Base-by-base conservation (phyloP, 1,140 invertebrate species). In the Plodia interpunctella region DNA sequence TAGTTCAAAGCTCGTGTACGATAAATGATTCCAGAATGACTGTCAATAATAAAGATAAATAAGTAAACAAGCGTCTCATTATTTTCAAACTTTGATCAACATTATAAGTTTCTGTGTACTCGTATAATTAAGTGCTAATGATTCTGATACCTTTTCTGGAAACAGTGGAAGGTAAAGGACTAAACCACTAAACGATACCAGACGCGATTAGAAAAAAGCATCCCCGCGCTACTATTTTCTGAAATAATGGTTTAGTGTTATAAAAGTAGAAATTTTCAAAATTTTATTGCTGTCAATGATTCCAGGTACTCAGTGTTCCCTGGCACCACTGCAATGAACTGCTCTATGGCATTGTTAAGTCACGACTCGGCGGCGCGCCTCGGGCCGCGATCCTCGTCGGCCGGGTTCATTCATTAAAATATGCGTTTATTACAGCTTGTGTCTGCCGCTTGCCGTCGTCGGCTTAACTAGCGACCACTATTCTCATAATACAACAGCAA, bases 321-420 rank as follows among this genome's bases (percentile, higher is more conserved):
- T 25, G 21, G 21, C 13, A n/a, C n/a, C n/a, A 44, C 38, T 44
- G 38, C 15, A 44, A 15, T n/a, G 13, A 44, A 15, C 49, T 63
- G 30, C 21, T 32, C 30, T 68, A 28, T 70, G 66, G 44, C 61
- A 65, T 61, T 62, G 67, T 68, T 63, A 68, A 68, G 66, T 70
- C 70, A 76, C 66, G 70, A 70, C 61, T 68, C 65, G 59, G 63
- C 64, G 70, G 66, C 57, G 63, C 64, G 70, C 68, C 57, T 68
- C 66, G 58, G 62, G 64, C 62, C 58, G 67, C 61, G 62, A 61
- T 57, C 59, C 66, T 59, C 59, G 65, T 59, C 60, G 62, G 63
- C 62, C 60, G 66, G 65, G 71, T 80, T 76, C 77, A 80, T 80
- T 80, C 77, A 80, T 78, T 74, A 76, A 74, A 72, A 70, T 78